Percentiles rank a stretch among this genome's conserved stretches.
Conservation (phyloP, 2,797 vertebrate species). For the Salarias fasciatus region DNA sequence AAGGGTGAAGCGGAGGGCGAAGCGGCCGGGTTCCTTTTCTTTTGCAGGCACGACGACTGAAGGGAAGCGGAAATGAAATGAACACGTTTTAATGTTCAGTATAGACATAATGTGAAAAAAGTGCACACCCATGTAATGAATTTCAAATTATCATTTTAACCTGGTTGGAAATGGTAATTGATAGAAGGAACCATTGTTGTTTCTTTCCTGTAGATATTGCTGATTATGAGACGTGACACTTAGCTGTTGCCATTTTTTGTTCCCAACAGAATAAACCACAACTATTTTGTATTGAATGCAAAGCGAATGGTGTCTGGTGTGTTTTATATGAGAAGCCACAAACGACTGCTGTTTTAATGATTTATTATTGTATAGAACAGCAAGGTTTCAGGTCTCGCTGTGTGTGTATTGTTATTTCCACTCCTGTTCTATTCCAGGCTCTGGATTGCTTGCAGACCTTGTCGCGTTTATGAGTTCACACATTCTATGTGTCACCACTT, state of each 20-base stretch:
- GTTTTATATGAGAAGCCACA: constrained; percentile 20
- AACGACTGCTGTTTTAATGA: too few relatives aligned
- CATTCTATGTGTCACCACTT: too few relatives aligned
- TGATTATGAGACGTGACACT: constrained; percentile 79
- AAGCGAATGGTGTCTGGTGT: constrained; percentile 37
- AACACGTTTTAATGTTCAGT: constrained; percentile 86
- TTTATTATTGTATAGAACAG: too few relatives aligned
- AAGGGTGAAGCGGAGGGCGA: constrained; percentile 44
- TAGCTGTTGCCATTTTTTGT: constrained; percentile 83
- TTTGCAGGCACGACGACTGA: constrained; percentile 71
- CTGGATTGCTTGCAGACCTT: background rate
- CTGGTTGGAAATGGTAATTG: constrained; percentile 62
- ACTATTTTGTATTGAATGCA: constrained; percentile 82
- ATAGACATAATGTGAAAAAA: constrained; percentile 57
- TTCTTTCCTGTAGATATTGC: constrained; percentile 80
- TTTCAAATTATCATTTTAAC: constrained; percentile 70
- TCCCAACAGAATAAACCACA: constrained; percentile 82
- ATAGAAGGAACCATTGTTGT: constrained; percentile 69
- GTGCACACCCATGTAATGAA: constrained; percentile 49
- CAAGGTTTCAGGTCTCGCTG: too few relatives aligned
- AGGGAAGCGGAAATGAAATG: constrained; percentile 72
- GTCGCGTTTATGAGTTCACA: background rate
- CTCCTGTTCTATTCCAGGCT: background rate
- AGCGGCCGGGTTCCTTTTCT: constrained; percentile 52
- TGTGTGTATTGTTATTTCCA: background rate